A percentile compares a stretch with the other conserved stretches of the same genome.
Evolutionary conservation across 2,888 invertebrate genomes (phyloP).

Genomic region (Nymphalis c-album): DNA sequence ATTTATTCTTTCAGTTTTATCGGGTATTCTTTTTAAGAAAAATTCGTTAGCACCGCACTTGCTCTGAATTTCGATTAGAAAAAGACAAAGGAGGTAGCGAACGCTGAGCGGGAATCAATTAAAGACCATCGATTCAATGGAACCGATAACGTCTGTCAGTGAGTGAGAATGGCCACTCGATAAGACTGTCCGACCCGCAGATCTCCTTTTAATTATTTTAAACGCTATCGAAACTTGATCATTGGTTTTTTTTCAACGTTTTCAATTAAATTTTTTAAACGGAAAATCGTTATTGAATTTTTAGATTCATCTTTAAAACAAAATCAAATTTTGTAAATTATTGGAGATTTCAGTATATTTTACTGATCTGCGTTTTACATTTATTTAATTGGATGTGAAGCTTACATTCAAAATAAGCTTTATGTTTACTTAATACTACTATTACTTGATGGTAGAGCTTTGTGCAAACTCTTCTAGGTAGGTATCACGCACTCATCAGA

Average conservation of each 20-base stretch:
- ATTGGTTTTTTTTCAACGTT: not conserved
- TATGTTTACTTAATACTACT: too few species aligned
- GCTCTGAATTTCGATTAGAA: slow-evolving; percentile 70
- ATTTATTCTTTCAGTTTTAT: slow-evolving; percentile 52
- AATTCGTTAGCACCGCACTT: slow-evolving; percentile 60
- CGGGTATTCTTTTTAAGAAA: slow-evolving; percentile 60
- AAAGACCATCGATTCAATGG: slow-evolving; percentile 73
- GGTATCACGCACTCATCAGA: too few species aligned
- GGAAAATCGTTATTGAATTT: too few species aligned
- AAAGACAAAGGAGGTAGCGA: slow-evolving; percentile 73
- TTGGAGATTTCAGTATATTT: too few species aligned
- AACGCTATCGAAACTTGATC: slow-evolving; percentile 23
- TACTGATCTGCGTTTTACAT: too few species aligned
- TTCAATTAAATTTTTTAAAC: not conserved
- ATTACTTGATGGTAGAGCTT: too few species aligned
- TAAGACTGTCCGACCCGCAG: slow-evolving; percentile 57
- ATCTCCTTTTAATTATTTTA: slow-evolving; percentile 47
- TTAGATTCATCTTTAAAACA: too few species aligned
- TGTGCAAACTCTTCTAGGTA: too few species aligned
- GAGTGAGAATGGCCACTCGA: slow-evolving; percentile 52
- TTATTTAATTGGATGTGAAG: too few species aligned
- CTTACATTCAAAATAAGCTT: too few species aligned
- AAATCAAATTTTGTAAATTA: too few species aligned
- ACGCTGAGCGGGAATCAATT: slow-evolving; percentile 71
- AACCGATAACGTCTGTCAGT: slow-evolving; percentile 59